Conservation (phyloP, 2,888 invertebrate genomes). For the Orthonychiurus folsomi region DNA sequence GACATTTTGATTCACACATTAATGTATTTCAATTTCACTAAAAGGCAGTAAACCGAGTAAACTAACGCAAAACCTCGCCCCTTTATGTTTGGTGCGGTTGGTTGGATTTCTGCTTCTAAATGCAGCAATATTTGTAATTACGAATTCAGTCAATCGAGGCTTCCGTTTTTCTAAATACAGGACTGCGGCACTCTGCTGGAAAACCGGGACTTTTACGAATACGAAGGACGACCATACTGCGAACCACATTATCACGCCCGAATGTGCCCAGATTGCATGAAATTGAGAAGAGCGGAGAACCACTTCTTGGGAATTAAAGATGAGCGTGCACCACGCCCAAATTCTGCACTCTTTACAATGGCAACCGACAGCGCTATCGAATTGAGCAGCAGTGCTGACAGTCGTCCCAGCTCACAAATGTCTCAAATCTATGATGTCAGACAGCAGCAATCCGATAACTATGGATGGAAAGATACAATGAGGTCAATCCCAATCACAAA, state of each 20-base stretch:
- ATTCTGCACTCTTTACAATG: background rate
- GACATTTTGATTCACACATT: slow-evolving; percentile 7
- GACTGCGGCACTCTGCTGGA: slow-evolving; percentile 36
- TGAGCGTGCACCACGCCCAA: background rate
- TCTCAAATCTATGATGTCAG: background rate
- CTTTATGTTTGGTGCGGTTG: too few relatives aligned
- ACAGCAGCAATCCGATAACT: background rate
- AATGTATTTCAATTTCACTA: slow-evolving; percentile 6
- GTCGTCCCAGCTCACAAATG: background rate
- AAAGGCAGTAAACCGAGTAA: background rate
- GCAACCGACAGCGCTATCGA: background rate
- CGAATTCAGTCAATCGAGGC: too few relatives aligned
- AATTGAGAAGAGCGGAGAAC: slow-evolving; percentile 35
- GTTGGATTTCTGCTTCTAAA: too few relatives aligned
- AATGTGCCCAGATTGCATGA: slow-evolving; percentile 40
- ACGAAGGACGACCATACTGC: slow-evolving; percentile 37
- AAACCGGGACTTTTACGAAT: slow-evolving; percentile 36
- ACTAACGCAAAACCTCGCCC: too few relatives aligned
- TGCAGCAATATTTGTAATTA: too few relatives aligned
- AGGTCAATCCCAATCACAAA: background rate
- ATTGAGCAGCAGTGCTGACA: background rate
- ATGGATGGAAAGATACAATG: background rate
- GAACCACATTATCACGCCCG: slow-evolving; percentile 38
- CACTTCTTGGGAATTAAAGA: slow-evolving; percentile 28
- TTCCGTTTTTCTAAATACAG: slow-evolving; percentile 13